Base-by-base conservation (phyloP, 2,113 vertebrate genomes). In the Odontophorus gujanensis region DNA sequence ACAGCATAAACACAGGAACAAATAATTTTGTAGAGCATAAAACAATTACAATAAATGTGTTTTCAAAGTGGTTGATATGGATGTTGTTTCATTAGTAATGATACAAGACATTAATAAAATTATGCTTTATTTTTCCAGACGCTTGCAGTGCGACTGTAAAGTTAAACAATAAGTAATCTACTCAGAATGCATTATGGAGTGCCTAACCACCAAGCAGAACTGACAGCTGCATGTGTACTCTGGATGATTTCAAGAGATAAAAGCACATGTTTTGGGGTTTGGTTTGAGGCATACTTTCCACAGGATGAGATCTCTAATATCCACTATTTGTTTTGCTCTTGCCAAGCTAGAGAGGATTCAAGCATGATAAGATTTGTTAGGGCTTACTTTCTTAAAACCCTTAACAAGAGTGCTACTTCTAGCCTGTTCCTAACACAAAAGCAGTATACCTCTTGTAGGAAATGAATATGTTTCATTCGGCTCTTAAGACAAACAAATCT, bases 271-370 rank as follows among this genome's bases (percentile, higher is more conserved):
- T 77, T 83, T 47, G 90, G 53, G 72, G 36, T 58, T 95, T 91
- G 76, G 63, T 85, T 74, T 85, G 92, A 96, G 42, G n/a, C 85
- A 51, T 74, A 85, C 25, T 95, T 96, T 96, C 90, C 95, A 94
- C 87, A 87, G 90, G 76, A 95, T 90, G 93, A 96, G 82, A 77
- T 96, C 50, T 88, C 55, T 14, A 75, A 95, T 94, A 95, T 17
- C 14, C 36, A 22, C 51, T 83, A 69, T 91, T 95, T 91, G 45
- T 83, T 91, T 93, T 91, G 67, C 12, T 83, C 80, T 91, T 85
- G 76, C 85, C 87, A 94, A 90, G 59, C 55, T 53, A 83, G 36
- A 67, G 68, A 80, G 25, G 24, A 85, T 95, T 80, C 50, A 94
- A 71, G 45, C 38, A 36, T 1, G 62, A 71, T 77, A 96, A 73